phyloP scores from a whole-genome alignment of 2,888 invertebrate species.

The Idaea straminata region DNA sequence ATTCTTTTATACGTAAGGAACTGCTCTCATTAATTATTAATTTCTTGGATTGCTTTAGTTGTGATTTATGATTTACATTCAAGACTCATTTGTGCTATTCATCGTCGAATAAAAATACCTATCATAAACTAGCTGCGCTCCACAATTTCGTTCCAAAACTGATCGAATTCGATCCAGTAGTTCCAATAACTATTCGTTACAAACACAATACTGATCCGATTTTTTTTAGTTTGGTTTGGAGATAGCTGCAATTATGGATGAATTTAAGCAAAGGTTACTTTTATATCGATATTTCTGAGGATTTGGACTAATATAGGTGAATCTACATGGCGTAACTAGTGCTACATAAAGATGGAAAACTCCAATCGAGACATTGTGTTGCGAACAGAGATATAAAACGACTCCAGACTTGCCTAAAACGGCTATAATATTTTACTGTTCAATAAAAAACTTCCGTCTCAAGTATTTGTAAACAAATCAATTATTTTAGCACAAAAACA shows the following conservation, averaged over 20 bases:
- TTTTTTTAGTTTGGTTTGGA: too few species aligned
- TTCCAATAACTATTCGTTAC: too few species aligned
- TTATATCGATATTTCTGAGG: neutral
- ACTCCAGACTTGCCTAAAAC: neutral
- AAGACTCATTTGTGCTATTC: neutral
- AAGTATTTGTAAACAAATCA: neutral
- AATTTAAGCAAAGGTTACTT: too few species aligned
- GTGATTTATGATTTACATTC: neutral
- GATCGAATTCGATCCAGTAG: too few species aligned
- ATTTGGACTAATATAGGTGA: neutral
- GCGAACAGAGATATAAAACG: neutral
- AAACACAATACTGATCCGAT: too few species aligned
- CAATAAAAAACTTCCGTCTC: neutral
- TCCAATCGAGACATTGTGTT: neutral
- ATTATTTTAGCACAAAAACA: neutral
- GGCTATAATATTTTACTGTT: neutral
- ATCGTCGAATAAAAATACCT: too few species aligned
- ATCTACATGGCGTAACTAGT: neutral
- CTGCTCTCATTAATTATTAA: neutral
- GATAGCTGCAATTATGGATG: too few species aligned
- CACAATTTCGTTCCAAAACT: too few species aligned
- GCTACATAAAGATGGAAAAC: neutral
- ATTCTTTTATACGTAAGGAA: neutral
- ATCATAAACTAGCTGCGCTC: too few species aligned
- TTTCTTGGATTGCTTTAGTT: neutral